These are phyloP conservation scores for Tachysurus vachellii DNA, from an alignment of 2,113 vertebrate genomes.

Conservation along the genomic window DNA sequence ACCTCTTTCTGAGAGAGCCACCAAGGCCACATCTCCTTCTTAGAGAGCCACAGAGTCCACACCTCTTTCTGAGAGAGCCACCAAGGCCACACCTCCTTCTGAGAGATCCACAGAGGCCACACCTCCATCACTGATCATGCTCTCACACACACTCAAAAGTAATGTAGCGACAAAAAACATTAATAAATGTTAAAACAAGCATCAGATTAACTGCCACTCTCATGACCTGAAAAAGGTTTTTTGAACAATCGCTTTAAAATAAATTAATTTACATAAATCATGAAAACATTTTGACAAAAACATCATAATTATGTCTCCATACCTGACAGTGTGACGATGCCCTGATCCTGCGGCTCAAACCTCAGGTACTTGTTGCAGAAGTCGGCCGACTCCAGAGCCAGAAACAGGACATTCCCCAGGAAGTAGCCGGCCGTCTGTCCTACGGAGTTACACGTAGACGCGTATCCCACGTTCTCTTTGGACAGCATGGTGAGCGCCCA, in stretches of 20 bases:
- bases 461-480: conserved; percentile 93
- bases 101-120: background rate
- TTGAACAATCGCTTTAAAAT: background rate
- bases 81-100: background rate
- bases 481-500: conserved; percentile 98
- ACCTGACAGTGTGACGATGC: conserved; percentile 94
- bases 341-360: conserved; percentile 79
- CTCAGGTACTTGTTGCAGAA: conserved; percentile 98
- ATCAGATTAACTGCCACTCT: background rate
- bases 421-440: conserved; percentile 98
- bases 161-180: background rate
- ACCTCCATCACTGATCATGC: background rate
- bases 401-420: conserved; percentile 94
- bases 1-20: background rate
- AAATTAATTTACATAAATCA: background rate
- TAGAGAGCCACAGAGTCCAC: too few relatives aligned
- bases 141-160: background rate
- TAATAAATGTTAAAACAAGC: background rate
- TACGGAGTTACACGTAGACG: conserved; percentile 97
- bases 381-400: conserved; percentile 91
- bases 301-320: conserved; percentile 40
- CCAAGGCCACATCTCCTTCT: background rate
- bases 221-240: background rate
- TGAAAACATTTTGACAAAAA: background rate
- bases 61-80: background rate